phyloP scores from a whole-genome alignment of 2,797 vertebrate species.

The Clarias fuscus region DNA sequence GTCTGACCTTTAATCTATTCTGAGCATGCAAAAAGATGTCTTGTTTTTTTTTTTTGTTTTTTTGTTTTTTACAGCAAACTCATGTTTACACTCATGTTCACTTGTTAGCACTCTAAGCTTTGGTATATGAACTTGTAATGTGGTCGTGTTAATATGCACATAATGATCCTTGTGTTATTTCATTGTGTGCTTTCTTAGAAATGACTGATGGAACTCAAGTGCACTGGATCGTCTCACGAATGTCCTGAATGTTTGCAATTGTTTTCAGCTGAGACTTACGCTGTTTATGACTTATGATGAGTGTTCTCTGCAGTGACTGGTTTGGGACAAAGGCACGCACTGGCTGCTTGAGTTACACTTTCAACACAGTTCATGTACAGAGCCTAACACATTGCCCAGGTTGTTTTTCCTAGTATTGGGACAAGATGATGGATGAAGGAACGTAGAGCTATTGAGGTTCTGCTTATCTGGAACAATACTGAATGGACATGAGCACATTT shows the following conservation, averaged over 20 bases:
- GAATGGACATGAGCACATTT: not conserved
- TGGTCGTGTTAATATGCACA: conserved; percentile 4
- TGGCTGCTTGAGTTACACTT: conserved; percentile 51
- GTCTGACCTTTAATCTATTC: not conserved
- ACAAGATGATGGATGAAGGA: conserved; percentile 36
- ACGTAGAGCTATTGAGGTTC: conserved; percentile 14
- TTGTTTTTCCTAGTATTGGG: conserved; percentile 29
- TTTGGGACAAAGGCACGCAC: conserved; percentile 39
- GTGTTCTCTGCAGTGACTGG: conserved; percentile 46
- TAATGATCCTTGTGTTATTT: conserved; percentile 23
- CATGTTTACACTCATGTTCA: not conserved
- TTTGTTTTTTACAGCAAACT: not conserved
- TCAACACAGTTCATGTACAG: conserved; percentile 56
- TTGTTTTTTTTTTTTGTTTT: not conserved
- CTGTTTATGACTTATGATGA: conserved; percentile 30
- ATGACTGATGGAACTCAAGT: conserved; percentile 10
- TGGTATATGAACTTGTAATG: not conserved
- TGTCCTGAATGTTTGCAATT: conserved; percentile 28
- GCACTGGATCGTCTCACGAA: not conserved
- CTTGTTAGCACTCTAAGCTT: not conserved
- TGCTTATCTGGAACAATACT: conserved; percentile 18
- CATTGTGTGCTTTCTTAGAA: conserved; percentile 10
- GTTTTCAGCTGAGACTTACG: conserved; percentile 20
- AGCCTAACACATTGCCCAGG: conserved; percentile 51
- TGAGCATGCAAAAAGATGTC: not conserved